Percentiles rank a stretch among this genome's conserved stretches.
Evolutionary conservation across 2,888 invertebrate species (phyloP).

Genomic region (Alviniconcha strummeri): DNA sequence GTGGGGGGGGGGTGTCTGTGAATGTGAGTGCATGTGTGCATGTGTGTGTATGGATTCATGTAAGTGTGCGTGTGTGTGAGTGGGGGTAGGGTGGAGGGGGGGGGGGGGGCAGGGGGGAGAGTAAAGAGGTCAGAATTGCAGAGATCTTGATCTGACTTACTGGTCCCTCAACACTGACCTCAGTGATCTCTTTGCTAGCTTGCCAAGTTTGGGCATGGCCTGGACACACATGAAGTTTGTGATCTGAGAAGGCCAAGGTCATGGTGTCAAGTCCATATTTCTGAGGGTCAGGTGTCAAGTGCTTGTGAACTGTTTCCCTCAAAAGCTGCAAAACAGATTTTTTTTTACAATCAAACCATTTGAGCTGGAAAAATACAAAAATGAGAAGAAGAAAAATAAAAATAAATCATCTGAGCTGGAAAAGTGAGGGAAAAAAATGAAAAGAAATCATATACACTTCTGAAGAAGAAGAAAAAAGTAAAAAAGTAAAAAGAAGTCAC

Average conservation of each 20-base stretch:
- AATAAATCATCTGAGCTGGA: too few species aligned
- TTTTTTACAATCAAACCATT: background rate
- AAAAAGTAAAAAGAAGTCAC: too few species aligned
- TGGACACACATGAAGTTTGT: slow-evolving; percentile 51
- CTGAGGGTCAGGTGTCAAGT: slow-evolving; percentile 34
- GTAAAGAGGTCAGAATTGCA: too few species aligned
- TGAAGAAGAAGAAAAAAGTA: background rate
- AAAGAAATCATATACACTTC: background rate
- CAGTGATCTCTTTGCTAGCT: slow-evolving; percentile 44
- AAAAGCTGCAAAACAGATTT: background rate
- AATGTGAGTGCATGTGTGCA: too few species aligned
- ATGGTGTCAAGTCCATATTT: slow-evolving; percentile 37
- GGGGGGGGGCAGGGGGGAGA: too few species aligned
- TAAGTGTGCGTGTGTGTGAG: too few species aligned
- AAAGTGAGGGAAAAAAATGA: too few species aligned
- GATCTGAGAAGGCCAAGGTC: slow-evolving; percentile 39
- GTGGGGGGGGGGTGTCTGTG: too few species aligned
- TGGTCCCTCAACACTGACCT: slow-evolving; percentile 25
- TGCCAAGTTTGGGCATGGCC: slow-evolving; percentile 50
- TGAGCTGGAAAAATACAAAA: background rate
- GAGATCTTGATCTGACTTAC: too few species aligned
- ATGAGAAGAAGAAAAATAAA: background rate
- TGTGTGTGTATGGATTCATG: too few species aligned
- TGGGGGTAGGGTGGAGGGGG: too few species aligned
- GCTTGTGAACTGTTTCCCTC: background rate